Base-by-base conservation (phyloP, 2,113 vertebrate genomes). In the Glaucomys volans region DNA sequence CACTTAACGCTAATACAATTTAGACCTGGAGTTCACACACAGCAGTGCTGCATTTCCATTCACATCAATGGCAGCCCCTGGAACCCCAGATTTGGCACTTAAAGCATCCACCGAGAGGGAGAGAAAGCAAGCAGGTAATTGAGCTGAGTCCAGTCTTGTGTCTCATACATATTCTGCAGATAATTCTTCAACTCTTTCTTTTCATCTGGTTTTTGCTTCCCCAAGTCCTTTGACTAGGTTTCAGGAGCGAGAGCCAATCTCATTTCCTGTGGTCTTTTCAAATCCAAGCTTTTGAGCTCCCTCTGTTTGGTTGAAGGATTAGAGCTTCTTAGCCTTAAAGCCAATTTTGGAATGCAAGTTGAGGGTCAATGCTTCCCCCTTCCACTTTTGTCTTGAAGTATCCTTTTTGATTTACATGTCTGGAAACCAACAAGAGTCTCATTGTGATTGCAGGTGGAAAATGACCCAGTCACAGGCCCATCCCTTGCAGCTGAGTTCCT, bases 291-390 rank as follows among this genome's bases (percentile, higher is more conserved):
- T 97, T 98, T 97, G 82, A 97, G 47, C 74, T 95, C 26, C 83
- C 93, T 96, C 95, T 93, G 40, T 97, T 97, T 98, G 96, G 97
- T 87, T 94, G 95, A 97, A 77, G 94, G 96, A 98, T 98, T 98
- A 97, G 96, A 97, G 67, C 75, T 96, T 97, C 97, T 97, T 77
- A 97, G 93, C 87, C 96, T 98, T 96, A 95, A 97, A 93, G 64
- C 88, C 85, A 97, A 66, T 96, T 98, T 96, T 95, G 92, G 90
- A 97, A 97, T 97, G 81, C 75, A 95, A 71, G 42, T 87, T 96
- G 97, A 97, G 90, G 95, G 95, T 95, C 91, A 66, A 0, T 8
- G 79, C 50, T 92, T 59, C 35, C 8, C 42, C 35, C 18, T 80
- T 72, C 67, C 62, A 57, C 54, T 79, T 93, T 89, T 94, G 80